These are phyloP conservation scores for Caerostris darwini DNA, from an alignment of 1,140 invertebrate genomes.

Conservation along the genomic window DNA sequence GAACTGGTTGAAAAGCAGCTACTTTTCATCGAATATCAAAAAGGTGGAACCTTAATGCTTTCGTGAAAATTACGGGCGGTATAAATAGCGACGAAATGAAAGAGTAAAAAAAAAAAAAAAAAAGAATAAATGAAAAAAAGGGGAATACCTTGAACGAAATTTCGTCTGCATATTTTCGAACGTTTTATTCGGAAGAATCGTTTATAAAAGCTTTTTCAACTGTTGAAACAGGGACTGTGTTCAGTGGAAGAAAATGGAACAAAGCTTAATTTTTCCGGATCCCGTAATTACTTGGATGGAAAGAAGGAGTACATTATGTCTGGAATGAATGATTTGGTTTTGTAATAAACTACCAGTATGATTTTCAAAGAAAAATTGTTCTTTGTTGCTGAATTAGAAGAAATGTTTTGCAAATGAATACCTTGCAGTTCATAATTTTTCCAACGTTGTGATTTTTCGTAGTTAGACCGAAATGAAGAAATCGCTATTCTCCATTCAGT, in stretches of 20 bases:
- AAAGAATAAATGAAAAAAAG: background rate
- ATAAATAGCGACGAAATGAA: conserved; percentile 42
- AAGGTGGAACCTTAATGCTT: conserved; percentile 53
- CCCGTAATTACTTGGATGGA: background rate
- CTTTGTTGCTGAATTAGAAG: too few species aligned
- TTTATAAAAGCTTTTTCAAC: background rate
- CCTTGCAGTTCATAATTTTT: too few species aligned
- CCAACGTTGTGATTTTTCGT: too few species aligned
- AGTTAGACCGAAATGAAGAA: too few species aligned
- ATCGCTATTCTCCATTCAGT: too few species aligned
- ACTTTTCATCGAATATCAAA: conserved; percentile 21
- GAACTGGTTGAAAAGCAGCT: background rate
- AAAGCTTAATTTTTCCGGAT: background rate
- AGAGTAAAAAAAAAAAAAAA: conserved; percentile 7
- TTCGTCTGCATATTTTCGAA: conserved; percentile 8
- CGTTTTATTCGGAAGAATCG: background rate
- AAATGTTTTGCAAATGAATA: too few species aligned
- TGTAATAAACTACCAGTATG: background rate
- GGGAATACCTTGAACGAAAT: background rate
- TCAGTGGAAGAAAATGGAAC: background rate
- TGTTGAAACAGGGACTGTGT: background rate
- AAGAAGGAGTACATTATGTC: background rate
- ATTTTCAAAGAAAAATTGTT: background rate
- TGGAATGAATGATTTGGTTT: background rate
- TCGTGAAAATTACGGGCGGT: conserved; percentile 52